Evolutionary conservation across 2,113 vertebrate species (phyloP).

Genomic region (Grammomys dolichurus): DNA sequence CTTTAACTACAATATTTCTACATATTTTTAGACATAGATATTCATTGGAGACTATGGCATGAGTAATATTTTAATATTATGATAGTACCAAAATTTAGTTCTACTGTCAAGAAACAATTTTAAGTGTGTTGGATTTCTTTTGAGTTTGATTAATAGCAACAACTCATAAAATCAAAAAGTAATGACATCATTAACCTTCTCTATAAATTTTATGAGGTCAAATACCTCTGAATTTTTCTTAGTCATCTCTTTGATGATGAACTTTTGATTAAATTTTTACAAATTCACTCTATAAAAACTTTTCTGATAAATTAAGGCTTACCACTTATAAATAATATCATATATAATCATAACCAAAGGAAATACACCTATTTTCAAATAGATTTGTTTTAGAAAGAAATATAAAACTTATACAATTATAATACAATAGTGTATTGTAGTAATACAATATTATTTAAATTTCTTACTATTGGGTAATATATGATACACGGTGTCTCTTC

Average conservation of each 20-base stretch:
- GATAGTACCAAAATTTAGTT: background rate
- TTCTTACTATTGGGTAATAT: background rate
- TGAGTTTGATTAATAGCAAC: background rate
- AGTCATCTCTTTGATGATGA: background rate
- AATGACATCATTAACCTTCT: background rate
- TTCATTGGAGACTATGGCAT: background rate
- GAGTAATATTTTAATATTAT: slow-evolving; percentile 19
- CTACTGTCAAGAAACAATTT: background rate
- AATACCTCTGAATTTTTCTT: background rate
- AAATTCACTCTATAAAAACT: background rate
- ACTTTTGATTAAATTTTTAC: background rate
- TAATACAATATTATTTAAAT: background rate
- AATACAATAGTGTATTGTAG: background rate
- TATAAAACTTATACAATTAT: background rate
- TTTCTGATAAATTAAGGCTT: background rate
- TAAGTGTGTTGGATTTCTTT: background rate
- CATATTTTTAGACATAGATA: background rate
- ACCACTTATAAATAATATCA: background rate
- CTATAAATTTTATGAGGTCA: background rate
- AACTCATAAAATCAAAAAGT: background rate
- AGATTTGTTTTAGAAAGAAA: background rate
- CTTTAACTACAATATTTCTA: background rate
- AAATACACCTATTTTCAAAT: background rate
- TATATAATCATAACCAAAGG: background rate
- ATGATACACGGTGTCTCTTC: background rate